Evolutionary conservation across 2,113 vertebrate species (phyloP).

Genomic region (Dipodomys merriami): DNA sequence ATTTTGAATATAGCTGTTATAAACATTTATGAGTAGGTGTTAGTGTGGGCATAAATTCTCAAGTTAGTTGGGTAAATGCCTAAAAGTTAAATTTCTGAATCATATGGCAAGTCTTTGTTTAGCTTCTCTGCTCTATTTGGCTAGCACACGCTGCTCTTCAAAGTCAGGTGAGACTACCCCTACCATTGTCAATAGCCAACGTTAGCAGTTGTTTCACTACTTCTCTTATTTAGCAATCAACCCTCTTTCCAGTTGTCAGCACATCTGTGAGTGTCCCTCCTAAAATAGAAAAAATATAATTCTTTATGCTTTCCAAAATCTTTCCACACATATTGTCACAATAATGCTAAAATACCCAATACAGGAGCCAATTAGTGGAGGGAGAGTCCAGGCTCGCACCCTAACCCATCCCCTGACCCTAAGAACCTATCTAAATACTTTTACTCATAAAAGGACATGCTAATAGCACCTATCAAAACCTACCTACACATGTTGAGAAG

Average conservation of each 20-base stretch:
- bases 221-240: background rate
- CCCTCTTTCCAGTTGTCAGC: slow-evolving; percentile 37
- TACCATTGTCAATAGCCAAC: background rate
- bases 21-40: background rate
- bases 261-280: background rate
- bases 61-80: background rate
- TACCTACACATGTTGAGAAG: background rate
- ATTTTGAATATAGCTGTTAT: background rate
- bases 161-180: background rate
- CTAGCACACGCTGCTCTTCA: background rate
- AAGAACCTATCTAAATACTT: slow-evolving; percentile 3
- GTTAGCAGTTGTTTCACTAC: background rate
- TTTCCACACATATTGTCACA: background rate
- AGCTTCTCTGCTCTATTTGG: background rate
- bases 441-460: background rate
- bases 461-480: background rate
- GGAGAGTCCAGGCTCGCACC: background rate
- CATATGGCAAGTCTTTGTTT: background rate
- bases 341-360: background rate
- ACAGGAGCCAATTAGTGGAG: background rate
- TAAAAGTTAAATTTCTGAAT: background rate
- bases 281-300: background rate
- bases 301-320: background rate
- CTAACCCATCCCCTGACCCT: background rate
- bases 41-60: background rate